These are phyloP conservation scores for Labeo catla DNA, from an alignment of 2,113 vertebrate genomes.

Conservation along the genomic window DNA sequence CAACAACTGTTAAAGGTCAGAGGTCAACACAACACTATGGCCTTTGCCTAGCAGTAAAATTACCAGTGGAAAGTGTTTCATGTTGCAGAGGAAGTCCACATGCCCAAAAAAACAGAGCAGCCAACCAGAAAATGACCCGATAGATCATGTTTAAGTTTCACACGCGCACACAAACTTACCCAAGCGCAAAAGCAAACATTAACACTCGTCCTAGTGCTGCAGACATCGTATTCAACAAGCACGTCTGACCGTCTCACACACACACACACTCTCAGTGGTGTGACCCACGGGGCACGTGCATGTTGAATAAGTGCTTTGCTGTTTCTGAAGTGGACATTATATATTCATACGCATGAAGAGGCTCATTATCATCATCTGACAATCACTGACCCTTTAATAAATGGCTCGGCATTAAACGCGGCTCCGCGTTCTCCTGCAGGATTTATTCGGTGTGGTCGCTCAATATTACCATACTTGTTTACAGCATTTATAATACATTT, in stretches of 20 bases:
- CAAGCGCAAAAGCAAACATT: neutral
- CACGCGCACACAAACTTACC: neutral
- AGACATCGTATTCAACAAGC: neutral
- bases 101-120: neutral
- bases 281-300: slow-evolving; percentile 10
- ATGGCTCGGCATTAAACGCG: neutral
- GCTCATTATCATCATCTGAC: slow-evolving; percentile 21
- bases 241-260: neutral
- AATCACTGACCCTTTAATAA: slow-evolving; percentile 7
- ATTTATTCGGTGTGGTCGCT: slow-evolving; percentile 5
- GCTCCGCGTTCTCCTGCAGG: neutral
- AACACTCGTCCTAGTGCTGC: neutral
- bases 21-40: neutral
- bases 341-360: slow-evolving; percentile 17
- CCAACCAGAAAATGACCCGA: neutral
- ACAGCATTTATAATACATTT: neutral
- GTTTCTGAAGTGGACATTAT: slow-evolving; percentile 16
- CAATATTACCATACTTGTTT: neutral
- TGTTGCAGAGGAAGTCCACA: neutral
- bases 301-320: slow-evolving; percentile 16
- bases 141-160: neutral
- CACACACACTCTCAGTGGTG: neutral
- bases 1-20: neutral
- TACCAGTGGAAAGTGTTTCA: neutral
- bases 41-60: neutral